A percentile compares a stretch with the other conserved stretches of the same genome.
phyloP scores from a whole-genome alignment of 2,888 invertebrate genomes.

The Hydrotaea diabolus region DNA sequence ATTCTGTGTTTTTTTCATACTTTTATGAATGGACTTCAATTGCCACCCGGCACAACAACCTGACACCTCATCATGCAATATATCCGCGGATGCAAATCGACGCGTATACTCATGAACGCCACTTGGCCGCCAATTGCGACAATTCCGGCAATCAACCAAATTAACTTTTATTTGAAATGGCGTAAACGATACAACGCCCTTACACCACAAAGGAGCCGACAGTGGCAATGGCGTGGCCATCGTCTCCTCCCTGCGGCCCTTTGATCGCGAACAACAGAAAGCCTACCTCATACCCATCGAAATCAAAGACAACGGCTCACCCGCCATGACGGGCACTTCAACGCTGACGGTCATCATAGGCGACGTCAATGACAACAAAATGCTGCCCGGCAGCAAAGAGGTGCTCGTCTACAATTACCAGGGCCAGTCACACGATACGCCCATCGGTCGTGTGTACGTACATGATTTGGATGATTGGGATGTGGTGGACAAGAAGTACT shows the following conservation, averaged over 20 bases:
- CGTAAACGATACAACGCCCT: background rate
- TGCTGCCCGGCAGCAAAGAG: conserved; percentile 97
- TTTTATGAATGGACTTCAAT: background rate
- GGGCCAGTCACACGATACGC: conserved; percentile 93
- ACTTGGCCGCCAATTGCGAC: conserved; percentile 1
- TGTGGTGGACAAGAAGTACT: conserved; percentile 97
- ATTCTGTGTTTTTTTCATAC: background rate
- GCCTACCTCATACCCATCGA: conserved; percentile 97
- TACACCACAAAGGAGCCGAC: conserved; percentile 87
- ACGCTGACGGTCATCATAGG: conserved; percentile 97
- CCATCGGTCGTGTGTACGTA: conserved; percentile 96
- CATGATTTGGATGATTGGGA: conserved; percentile 99
- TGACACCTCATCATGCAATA: background rate
- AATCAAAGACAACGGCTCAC: conserved; percentile 97
- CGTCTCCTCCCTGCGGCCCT: conserved; percentile 94
- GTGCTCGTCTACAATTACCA: conserved; percentile 98
- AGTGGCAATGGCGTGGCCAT: conserved; percentile 98
- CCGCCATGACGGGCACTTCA: conserved; percentile 96
- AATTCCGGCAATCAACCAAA: conserved; percentile 67
- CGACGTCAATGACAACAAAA: conserved; percentile 98
- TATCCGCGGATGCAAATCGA: background rate
- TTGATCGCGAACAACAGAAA: conserved; percentile 96
- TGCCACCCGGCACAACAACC: background rate
- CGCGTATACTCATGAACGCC: conserved; percentile 15
- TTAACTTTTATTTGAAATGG: conserved; percentile 60